Base-by-base conservation (phyloP, 2,113 vertebrate species). In the Polyodon spathula region DNA sequence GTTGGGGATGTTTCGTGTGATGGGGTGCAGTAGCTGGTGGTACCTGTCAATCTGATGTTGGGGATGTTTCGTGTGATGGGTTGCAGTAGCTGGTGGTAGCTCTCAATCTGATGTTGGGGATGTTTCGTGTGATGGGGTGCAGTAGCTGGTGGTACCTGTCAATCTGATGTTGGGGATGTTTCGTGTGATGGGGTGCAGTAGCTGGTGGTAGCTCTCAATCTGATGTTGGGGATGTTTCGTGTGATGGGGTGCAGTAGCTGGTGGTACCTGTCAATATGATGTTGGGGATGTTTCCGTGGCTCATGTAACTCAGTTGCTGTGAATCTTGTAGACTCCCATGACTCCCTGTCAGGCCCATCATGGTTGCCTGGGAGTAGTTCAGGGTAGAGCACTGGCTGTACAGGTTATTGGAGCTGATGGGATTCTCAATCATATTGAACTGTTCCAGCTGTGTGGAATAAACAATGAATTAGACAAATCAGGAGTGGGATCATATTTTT, bases 161-260 rank as follows among this genome's bases (percentile, higher is more conserved):
- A 98, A 89, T 73, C 97, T 97, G 80, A 99, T 99, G 83, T 98
- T 98, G 68, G 96, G 95, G 83, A 99, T 99, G 82, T 94, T 90
- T 59, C 93, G n/a, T n/a, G n/a, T n/a, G n/a, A n/a, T n/a, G n/a
- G n/a, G n/a, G n/a, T n/a, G n/a, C n/a, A n/a, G n/a, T n/a, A n/a
- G n/a, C n/a, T n/a, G n/a, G n/a, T n/a, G n/a, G n/a, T n/a, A n/a
- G n/a, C n/a, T n/a, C n/a, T n/a, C n/a, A n/a, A n/a, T n/a, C n/a
- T n/a, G n/a, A n/a, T n/a, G n/a, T n/a, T n/a, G n/a, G n/a, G n/a
- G 43, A 44, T 44, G 2, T 2, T 73, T 70, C n/a, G n/a, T n/a
- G n/a, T n/a, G n/a, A n/a, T n/a, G n/a, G n/a, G n/a, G n/a, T n/a
- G n/a, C n/a, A n/a, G n/a, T n/a, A n/a, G n/a, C n/a, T n/a, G n/a